Evolutionary conservation across 2,797 vertebrate genomes (phyloP).

Genomic region (Melanogrammus aeglefinus): DNA sequence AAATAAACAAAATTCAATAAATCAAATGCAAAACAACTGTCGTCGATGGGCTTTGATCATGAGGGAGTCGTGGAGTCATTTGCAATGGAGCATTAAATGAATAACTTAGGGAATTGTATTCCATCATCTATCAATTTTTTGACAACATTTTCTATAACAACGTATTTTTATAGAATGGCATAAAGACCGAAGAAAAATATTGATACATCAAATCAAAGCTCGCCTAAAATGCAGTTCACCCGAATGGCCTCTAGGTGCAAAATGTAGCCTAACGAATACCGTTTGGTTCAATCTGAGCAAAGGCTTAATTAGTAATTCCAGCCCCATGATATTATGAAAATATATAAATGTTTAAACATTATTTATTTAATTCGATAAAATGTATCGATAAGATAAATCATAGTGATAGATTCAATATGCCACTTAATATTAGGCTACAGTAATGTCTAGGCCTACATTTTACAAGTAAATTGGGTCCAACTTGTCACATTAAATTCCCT

Average conservation of each 20-base stretch:
- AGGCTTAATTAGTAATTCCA: no score
- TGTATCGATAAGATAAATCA: no score
- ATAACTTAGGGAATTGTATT: not conserved
- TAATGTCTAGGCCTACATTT: no score
- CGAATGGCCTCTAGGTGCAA: not conserved
- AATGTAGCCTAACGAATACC: not conserved
- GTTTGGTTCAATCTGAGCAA: no score
- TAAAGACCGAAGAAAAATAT: not conserved
- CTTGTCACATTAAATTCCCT: no score
- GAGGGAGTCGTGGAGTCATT: not conserved
- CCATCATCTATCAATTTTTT: not conserved
- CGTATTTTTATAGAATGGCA: not conserved
- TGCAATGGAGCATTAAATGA: not conserved
- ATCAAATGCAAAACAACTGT: not conserved
- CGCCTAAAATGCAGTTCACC: not conserved
- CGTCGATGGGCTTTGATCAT: not conserved
- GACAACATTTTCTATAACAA: not conserved
- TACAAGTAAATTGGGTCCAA: no score
- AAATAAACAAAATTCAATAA: not conserved
- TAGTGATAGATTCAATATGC: no score
- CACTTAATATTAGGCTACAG: no score
- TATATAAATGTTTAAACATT: no score
- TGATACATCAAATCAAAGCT: not conserved
- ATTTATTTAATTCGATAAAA: no score
- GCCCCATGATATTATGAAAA: no score